Conservation (phyloP, 2,888 invertebrate genomes). For the Gerris lacustris region DNA sequence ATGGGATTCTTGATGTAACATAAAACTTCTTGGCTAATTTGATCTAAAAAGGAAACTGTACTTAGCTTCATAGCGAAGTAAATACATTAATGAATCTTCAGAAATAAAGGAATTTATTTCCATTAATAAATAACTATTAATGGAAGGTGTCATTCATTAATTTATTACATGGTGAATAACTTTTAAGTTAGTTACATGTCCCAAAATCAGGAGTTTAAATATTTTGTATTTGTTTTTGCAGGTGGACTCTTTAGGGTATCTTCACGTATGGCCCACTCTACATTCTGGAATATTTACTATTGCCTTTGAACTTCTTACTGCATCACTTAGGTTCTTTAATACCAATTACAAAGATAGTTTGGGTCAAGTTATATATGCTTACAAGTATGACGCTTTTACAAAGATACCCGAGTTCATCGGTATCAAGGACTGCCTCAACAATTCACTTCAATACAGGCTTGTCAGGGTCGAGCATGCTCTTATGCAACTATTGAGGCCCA, state of each 20-base stretch:
- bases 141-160: no score
- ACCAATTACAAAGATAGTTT: conserved; percentile 84
- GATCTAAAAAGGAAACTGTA: no score
- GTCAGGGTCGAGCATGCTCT: conserved; percentile 44
- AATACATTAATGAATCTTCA: no score
- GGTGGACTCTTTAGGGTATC: conserved; percentile 78
- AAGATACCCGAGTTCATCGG: conserved; percentile 82
- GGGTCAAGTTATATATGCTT: conserved; percentile 81
- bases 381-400: conserved; percentile 87
- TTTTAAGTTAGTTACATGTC: no score
- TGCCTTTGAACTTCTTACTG: conserved; percentile 56
- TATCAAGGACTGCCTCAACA: conserved; percentile 65
- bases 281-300: conserved; percentile 58
- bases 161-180: no score
- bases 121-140: no score
- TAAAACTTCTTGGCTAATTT: no score
- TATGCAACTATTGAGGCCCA: conserved; percentile 23
- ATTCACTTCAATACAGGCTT: conserved; percentile 64
- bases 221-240: conserved; percentile 39
- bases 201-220: background rate
- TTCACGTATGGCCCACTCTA: conserved; percentile 62
- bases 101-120: no score
- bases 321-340: conserved; percentile 72
- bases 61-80: no score
- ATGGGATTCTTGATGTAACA: no score